These are phyloP conservation scores for Philotrypesis tridentata DNA, from an alignment of 1,140 invertebrate species.

Conservation along the genomic window DNA sequence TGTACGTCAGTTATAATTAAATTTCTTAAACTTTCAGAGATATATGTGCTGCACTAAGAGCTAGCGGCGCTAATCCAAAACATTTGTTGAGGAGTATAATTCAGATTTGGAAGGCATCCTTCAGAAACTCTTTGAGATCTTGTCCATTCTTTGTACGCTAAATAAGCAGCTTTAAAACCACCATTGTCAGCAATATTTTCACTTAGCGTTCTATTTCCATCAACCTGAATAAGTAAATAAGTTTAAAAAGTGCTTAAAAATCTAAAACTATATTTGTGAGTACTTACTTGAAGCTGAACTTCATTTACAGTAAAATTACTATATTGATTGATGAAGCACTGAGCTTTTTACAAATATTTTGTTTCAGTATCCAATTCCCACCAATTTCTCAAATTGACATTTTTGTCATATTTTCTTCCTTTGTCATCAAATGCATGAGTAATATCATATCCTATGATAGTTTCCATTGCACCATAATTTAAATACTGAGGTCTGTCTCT, in stretches of 20 bases:
- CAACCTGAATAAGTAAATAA: slow-evolving; percentile 64
- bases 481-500: slow-evolving; percentile 81
- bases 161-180: slow-evolving; percentile 76
- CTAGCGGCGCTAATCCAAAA: slow-evolving; percentile 79
- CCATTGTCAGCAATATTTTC: slow-evolving; percentile 81
- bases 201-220: slow-evolving; percentile 77
- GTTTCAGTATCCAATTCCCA: slow-evolving; percentile 78
- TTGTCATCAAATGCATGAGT: slow-evolving; percentile 78
- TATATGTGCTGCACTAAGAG: slow-evolving; percentile 74
- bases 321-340: slow-evolving; percentile 83
- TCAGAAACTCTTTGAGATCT: slow-evolving; percentile 54
- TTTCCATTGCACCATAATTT: slow-evolving; percentile 84
- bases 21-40: slow-evolving; percentile 68
- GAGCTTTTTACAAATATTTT: slow-evolving; percentile 76
- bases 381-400: slow-evolving; percentile 80
- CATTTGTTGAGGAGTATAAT: slow-evolving; percentile 76
- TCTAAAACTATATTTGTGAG: neutral
- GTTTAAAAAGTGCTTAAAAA: neutral
- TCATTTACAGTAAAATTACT: slow-evolving; percentile 77
- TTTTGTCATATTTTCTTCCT: slow-evolving; percentile 79
- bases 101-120: slow-evolving; percentile 70
- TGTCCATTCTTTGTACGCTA: slow-evolving; percentile 71
- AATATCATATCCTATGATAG: slow-evolving; percentile 79
- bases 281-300: neutral
- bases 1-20: slow-evolving; percentile 82